Evolutionary conservation across 2,888 invertebrate genomes (phyloP).

Genomic region (Mesorhabditis sp.): DNA sequence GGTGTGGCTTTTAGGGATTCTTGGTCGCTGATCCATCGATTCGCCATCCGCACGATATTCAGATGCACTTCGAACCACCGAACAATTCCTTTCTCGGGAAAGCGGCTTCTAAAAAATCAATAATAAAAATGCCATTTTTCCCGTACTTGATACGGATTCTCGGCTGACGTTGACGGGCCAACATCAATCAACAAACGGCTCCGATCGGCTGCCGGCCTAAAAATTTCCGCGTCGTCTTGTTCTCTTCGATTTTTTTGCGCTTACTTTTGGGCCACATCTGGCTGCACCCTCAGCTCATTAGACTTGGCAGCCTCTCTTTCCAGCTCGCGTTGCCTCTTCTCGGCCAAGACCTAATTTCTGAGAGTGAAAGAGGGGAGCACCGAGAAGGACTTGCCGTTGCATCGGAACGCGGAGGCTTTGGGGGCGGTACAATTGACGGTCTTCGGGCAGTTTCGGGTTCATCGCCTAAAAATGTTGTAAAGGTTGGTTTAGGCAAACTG

Average conservation of each 20-base stretch:
- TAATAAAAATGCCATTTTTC: neutral
- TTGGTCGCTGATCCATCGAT: conserved; percentile 23
- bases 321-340: conserved; percentile 7
- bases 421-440: conserved; percentile 44
- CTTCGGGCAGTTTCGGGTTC: conserved; percentile 31
- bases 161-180: neutral
- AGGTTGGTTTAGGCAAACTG: too few relatives aligned
- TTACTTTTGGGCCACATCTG: neutral
- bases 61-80: conserved; percentile 12
- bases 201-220: neutral
- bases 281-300: neutral
- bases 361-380: neutral
- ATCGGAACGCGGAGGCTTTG: conserved; percentile 52
- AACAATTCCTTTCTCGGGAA: neutral
- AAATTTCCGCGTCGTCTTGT: neutral
- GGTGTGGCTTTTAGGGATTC: conserved; percentile 40
- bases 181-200: neutral
- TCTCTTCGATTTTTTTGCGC: too few relatives aligned
- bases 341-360: neutral
- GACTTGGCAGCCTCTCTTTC: neutral
- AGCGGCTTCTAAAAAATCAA: neutral
- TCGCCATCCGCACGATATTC: conserved; percentile 17
- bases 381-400: conserved; percentile 20
- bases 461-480: conserved; percentile 12
- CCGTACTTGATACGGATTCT: neutral